Evolutionary conservation across 2,797 vertebrate genomes (phyloP).

Genomic region (Rhincodon typus): DNA sequence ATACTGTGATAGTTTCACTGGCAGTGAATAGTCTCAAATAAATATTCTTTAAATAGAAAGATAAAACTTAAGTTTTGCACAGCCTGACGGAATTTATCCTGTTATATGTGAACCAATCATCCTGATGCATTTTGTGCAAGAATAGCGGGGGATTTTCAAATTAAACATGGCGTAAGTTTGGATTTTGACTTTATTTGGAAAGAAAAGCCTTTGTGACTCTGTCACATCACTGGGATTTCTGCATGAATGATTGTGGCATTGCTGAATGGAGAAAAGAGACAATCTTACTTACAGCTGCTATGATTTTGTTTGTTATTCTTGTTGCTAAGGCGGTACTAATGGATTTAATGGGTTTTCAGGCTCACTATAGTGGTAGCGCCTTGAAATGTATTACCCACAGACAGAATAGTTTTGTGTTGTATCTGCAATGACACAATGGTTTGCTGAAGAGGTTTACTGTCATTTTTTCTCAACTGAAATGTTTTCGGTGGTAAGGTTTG

Average conservation of each 20-base stretch:
- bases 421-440: not conserved
- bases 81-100: not conserved
- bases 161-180: not conserved
- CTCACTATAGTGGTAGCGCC: not conserved
- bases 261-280: not conserved
- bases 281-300: not conserved
- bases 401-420: too few species aligned
- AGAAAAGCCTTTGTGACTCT: not conserved
- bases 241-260: not conserved
- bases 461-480: not conserved
- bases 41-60: not conserved
- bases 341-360: constrained; percentile 10
- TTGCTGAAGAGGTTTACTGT: not conserved
- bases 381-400: not conserved
- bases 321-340: not conserved
- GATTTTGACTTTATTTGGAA: constrained; percentile 16
- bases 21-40: not conserved
- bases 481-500: not conserved
- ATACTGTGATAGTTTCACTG: not conserved
- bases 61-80: not conserved
- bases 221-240: not conserved
- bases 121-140: not conserved
- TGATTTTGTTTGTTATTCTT: not conserved
- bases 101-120: not conserved
- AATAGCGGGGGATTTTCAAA: not conserved